Base-by-base conservation (phyloP, 2,797 vertebrate genomes). In the Melanotaenia maccullochi region DNA sequence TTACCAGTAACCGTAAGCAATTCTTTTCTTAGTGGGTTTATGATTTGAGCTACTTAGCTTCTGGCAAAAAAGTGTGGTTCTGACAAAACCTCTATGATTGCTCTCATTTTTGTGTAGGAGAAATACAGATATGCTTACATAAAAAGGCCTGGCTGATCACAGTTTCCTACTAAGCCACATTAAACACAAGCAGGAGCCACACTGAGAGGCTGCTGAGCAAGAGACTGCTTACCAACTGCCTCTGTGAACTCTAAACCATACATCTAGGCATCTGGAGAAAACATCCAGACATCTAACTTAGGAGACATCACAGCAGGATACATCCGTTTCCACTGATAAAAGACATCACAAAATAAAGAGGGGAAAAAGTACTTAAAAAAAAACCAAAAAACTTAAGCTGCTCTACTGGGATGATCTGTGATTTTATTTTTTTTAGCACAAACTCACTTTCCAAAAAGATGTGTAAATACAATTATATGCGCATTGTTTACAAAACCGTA, bases 1-100 rank as follows among this genome's bases (percentile, higher is more conserved):
- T 85, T 83, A 76, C 81, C 83, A 91, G 89, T 92, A 82, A 74
- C 81, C 75, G 65, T 86, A 90, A 87, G 80, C 47, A 6, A 38
- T 81, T 78, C 63, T 79, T 76, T 69, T 68, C 73, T 87, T 66
- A 72, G 32, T 66, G 60, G 72, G 62, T 68, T 86, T 68, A 65
- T 33, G 42, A 57, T 78, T 59, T 57, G 63, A 82, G 74, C 68
- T 76, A 60, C 82, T 86, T 90, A 78, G 78, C 74, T 73, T 83
- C 60, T 62, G 60, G 75, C 70, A 75, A 35, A 75, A 12, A 62
- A 52, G 36, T 30, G 73, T 87, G 44, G 58, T 65, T 76, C 63
- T 69, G 74, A 89, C 60, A 84, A 87, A 86, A 78, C 81, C 61
- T 58, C 79, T 54, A 74, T 67, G 73, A 79, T 79, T 76, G 61